Evolutionary conservation across 2,888 invertebrate species (phyloP).

Genomic region (Hoplodrina ambigua): DNA sequence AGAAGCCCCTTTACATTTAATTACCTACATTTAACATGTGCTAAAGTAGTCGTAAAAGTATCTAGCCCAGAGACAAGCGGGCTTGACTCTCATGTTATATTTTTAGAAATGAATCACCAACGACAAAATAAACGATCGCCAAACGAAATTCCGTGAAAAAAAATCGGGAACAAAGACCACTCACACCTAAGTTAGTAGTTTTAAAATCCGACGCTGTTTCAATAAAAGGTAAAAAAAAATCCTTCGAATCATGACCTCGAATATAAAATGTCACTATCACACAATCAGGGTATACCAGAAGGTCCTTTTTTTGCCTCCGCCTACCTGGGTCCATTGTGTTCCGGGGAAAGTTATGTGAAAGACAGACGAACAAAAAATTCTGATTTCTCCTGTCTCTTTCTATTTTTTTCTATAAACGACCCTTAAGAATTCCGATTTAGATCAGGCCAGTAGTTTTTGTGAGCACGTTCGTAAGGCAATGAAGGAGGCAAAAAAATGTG

Average conservation of each 20-base stretch:
- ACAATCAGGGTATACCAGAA: slow-evolving; percentile 73
- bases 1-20: slow-evolving; percentile 39
- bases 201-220: slow-evolving; percentile 48
- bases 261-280: slow-evolving; percentile 86
- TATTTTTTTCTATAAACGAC: slow-evolving; percentile 73
- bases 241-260: slow-evolving; percentile 76
- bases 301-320: slow-evolving; percentile 76
- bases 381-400: slow-evolving; percentile 81
- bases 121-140: slow-evolving; percentile 25
- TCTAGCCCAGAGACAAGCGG: slow-evolving; percentile 34
- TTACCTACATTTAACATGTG: slow-evolving; percentile 40
- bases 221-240: slow-evolving; percentile 51
- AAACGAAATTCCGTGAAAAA: slow-evolving; percentile 45
- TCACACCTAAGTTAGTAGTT: slow-evolving; percentile 54
- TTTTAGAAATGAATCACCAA: slow-evolving; percentile 56
- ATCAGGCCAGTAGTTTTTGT: slow-evolving; percentile 83
- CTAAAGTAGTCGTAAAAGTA: slow-evolving; percentile 36
- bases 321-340: slow-evolving; percentile 86
- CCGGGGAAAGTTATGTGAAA: slow-evolving; percentile 88
- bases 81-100: slow-evolving; percentile 29
- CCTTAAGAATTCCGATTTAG: slow-evolving; percentile 84
- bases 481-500: slow-evolving; percentile 68
- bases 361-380: slow-evolving; percentile 79
- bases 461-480: slow-evolving; percentile 74
- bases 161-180: slow-evolving; percentile 50